A percentile compares a stretch with the other conserved stretches of the same genome.
These are phyloP conservation scores for Heliconius aoede DNA, from an alignment of 2,888 invertebrate species.

Conservation along the genomic window DNA sequence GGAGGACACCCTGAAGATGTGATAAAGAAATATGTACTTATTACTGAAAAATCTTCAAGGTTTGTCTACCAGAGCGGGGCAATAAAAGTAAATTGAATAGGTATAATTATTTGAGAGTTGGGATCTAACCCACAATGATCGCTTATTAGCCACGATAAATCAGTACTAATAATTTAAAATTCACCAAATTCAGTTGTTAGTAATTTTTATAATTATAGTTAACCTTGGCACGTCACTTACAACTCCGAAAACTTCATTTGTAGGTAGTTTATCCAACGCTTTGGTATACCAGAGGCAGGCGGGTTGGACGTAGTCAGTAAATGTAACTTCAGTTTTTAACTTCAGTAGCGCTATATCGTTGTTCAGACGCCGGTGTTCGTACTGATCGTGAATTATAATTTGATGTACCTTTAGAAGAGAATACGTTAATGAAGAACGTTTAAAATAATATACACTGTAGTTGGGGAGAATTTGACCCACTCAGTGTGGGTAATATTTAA, in stretches of 20 bases:
- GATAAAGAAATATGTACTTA: no score
- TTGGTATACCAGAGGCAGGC: constrained; percentile 63
- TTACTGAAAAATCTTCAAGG: no score
- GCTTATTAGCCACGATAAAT: no score
- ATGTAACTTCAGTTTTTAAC: constrained; percentile 58
- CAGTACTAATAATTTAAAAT: no score
- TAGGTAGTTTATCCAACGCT: constrained; percentile 53
- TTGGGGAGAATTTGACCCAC: background rate
- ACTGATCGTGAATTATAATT: constrained; percentile 58
- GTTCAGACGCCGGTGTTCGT: constrained; percentile 50
- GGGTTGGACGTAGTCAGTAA: constrained; percentile 64
- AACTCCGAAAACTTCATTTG: constrained; percentile 54
- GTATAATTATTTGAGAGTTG: no score
- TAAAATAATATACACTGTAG: background rate
- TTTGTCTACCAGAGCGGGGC: no score
- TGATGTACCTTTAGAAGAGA: constrained; percentile 54
- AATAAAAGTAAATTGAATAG: no score
- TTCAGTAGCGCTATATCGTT: constrained; percentile 65
- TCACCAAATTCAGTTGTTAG: background rate
- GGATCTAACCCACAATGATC: no score
- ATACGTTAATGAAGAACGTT: background rate
- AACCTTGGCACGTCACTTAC: constrained; percentile 51
- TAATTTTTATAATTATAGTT: background rate
- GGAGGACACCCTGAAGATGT: no score
- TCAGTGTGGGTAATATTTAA: background rate